Evolutionary conservation across 1,140 invertebrate species (phyloP).

Genomic region (Leptopilina boulardi): DNA sequence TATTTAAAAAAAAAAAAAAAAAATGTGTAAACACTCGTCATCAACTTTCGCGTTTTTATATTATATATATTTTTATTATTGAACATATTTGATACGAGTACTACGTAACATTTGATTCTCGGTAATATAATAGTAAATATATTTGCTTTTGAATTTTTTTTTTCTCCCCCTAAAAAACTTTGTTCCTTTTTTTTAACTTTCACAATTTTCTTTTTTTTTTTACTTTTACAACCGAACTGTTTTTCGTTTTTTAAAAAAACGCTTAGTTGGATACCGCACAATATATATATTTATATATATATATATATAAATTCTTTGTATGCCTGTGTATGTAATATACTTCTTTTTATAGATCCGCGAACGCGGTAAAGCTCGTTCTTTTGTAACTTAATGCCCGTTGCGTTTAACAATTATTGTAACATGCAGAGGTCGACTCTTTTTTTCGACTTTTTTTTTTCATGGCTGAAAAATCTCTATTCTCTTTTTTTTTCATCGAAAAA

Average conservation of each 20-base stretch:
- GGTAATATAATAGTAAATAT: slow-evolving; percentile 50
- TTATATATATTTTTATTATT: neutral
- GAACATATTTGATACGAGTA: slow-evolving; percentile 19
- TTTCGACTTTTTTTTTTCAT: neutral
- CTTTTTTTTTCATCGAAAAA: neutral
- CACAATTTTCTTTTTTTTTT: slow-evolving; percentile 6
- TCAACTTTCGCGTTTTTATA: slow-evolving; percentile 35
- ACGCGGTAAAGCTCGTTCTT: slow-evolving; percentile 69
- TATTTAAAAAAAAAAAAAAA: slow-evolving; percentile 49
- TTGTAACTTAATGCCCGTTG: slow-evolving; percentile 71
- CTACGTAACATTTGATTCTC: slow-evolving; percentile 42
- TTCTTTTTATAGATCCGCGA: slow-evolving; percentile 45
- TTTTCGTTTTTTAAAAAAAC: neutral
- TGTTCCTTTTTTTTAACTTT: slow-evolving; percentile 28
- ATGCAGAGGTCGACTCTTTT: slow-evolving; percentile 46
- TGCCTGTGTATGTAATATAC: slow-evolving; percentile 26
- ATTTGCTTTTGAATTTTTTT: slow-evolving; percentile 43
- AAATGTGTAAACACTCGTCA: slow-evolving; percentile 20
- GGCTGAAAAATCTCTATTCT: neutral
- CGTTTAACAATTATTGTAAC: slow-evolving; percentile 46
- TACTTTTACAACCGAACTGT: slow-evolving; percentile 7
- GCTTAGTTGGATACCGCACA: neutral
- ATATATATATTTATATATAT: slow-evolving; percentile 19
- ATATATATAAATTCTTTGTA: slow-evolving; percentile 34
- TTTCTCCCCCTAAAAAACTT: slow-evolving; percentile 38